These are phyloP conservation scores for Streblospio benedicti DNA, from an alignment of 1,140 invertebrate genomes.

Conservation along the genomic window DNA sequence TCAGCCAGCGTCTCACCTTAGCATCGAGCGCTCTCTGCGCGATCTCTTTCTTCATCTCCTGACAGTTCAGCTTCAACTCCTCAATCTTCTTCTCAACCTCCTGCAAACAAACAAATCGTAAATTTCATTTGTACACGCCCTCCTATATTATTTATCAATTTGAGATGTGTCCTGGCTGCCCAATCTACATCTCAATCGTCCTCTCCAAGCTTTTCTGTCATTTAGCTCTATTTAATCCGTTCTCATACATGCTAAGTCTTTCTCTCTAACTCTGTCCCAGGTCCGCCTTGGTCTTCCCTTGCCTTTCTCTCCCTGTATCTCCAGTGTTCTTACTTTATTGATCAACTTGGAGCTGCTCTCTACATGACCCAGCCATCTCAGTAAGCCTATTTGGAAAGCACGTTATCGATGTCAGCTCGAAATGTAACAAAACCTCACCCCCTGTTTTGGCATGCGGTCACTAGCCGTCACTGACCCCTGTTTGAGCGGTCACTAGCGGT, in stretches of 20 bases:
- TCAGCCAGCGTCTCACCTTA: constrained; percentile 29
- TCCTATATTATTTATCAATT: background rate
- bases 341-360: too few species aligned
- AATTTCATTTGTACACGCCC: background rate
- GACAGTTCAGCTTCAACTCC: constrained; percentile 36
- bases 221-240: background rate
- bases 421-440: too few species aligned
- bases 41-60: constrained; percentile 45
- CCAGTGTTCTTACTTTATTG: too few species aligned
- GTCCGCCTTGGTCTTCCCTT: too few species aligned
- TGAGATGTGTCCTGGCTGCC: background rate
- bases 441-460: too few species aligned
- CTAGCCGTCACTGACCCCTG: background rate
- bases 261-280: too few species aligned
- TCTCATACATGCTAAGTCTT: background rate
- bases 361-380: too few species aligned
- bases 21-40: constrained; percentile 37
- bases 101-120: constrained; percentile 21
- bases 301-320: too few species aligned
- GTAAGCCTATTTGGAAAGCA: too few species aligned
- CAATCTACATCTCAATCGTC: background rate
- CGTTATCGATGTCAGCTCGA: too few species aligned
- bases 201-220: background rate
- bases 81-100: constrained; percentile 47
- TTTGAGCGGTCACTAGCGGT: background rate